Percentiles rank a stretch among this genome's conserved stretches.
Evolutionary conservation across 2,888 invertebrate genomes (phyloP).

Genomic region (Xanthia togata): DNA sequence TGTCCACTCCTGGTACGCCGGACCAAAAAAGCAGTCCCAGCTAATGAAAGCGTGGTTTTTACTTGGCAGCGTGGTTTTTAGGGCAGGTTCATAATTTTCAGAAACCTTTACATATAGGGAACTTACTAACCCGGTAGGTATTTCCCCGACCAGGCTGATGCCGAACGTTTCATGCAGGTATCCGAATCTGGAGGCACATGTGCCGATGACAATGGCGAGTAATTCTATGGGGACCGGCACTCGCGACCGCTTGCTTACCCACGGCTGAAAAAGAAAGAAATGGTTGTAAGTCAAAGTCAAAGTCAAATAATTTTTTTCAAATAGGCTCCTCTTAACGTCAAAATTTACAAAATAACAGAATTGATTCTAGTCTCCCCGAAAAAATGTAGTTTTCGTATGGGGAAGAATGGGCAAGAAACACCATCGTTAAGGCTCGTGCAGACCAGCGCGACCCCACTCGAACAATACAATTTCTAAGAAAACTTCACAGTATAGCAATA

Average conservation of each 20-base stretch:
- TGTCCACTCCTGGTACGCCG: too few relatives aligned
- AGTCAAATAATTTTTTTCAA: too few relatives aligned
- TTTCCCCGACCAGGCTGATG: conserved; percentile 93
- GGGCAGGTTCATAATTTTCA: neutral
- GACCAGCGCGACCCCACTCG: too few relatives aligned
- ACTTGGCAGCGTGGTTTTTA: too few relatives aligned
- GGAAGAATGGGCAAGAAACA: too few relatives aligned
- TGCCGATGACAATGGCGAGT: conserved; percentile 93
- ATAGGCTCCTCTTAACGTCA: too few relatives aligned
- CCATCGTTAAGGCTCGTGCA: too few relatives aligned
- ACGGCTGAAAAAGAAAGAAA: conserved; percentile 87
- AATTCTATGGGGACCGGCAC: conserved; percentile 96
- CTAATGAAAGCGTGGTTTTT: neutral
- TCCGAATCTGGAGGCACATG: conserved; percentile 92
- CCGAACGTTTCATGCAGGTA: conserved; percentile 90
- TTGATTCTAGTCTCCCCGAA: too few relatives aligned
- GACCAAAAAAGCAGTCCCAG: neutral
- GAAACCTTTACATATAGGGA: neutral
- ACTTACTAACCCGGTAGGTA: conserved; percentile 95
- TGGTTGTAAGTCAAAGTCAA: neutral
- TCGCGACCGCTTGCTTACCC: conserved; percentile 91
- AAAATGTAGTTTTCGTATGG: too few relatives aligned
- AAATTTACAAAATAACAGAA: too few relatives aligned
- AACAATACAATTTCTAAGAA: too few relatives aligned
- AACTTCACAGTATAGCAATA: too few relatives aligned